Base-by-base conservation (phyloP, 1,140 invertebrate genomes). In the Trichonephila clavata region DNA sequence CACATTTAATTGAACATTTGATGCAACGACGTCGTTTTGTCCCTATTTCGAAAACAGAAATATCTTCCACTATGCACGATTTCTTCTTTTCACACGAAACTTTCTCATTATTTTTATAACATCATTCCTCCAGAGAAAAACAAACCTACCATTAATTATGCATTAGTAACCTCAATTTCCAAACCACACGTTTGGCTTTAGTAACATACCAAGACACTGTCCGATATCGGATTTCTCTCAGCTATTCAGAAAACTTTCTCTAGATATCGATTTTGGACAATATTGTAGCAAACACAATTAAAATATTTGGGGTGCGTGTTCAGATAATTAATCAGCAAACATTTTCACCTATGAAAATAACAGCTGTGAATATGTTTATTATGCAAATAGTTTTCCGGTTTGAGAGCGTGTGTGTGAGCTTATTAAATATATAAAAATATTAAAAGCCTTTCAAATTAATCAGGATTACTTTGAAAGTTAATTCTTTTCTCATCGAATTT, bases 141-240 rank as follows among this genome's bases (percentile, higher is more conserved):
- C 27, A 77, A 77, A 77, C 71, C 18, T 6, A 14, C 32, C 71
- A 77, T 77, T 77, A 77, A 77, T 77, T 77, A 77, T 77, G 71
- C 71, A 77, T 77, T 77, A 18, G 71, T 77, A 77, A 77, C 71
- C 27, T 77, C 71, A 77, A 77, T 77, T 77, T 77, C 71, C 24
- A 5, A 77, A 39, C 14, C 71, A 77, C 27, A 32, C 71, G 27
- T 39, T 77, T 3, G 18, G 16, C 14, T 77, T 32, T 27, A 39
- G 71, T 18, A 77, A 77, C 71, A 39, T 39, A 77, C 14, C 71
- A 77, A 77, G 32, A 39, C 71, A 77, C 27, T 77, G 71, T 7
- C 27, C 71, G 7, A 32, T 16, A 71, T 24, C 27, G 68, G 27
- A 63, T 24, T 32, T 71, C 20, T 32, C 71, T 50, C 7, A 50